These are phyloP conservation scores for Drosophila anomalata DNA, from an alignment of 2,888 invertebrate species.

Conservation along the genomic window DNA sequence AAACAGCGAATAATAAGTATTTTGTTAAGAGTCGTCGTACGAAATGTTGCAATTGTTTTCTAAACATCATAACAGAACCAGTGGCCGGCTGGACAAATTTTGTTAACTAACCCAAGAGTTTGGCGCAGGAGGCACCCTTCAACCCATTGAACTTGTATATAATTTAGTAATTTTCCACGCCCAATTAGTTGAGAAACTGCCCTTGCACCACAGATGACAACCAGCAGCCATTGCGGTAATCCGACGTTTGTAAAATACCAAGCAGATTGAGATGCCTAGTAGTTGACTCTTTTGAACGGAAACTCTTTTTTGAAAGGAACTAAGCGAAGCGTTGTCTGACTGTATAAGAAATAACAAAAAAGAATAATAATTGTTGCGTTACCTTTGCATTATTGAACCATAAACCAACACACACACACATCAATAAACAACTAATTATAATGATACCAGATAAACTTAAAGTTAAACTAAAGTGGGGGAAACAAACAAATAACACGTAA, in stretches of 20 bases:
- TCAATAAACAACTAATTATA: constrained; percentile 61
- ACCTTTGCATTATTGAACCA: constrained; percentile 42
- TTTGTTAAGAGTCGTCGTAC: neutral
- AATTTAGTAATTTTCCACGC: constrained; percentile 58
- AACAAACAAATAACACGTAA: constrained; percentile 25
- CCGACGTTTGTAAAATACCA: constrained; percentile 52
- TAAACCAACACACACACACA: constrained; percentile 12
- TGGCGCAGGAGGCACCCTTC: constrained; percentile 45
- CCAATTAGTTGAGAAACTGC: constrained; percentile 26
- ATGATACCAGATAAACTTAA: constrained; percentile 67
- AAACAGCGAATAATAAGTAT: constrained; percentile 6
- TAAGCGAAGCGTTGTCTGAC: constrained; percentile 47
- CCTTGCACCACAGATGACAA: constrained; percentile 28
- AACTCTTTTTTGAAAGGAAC: constrained; percentile 22
- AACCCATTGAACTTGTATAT: constrained; percentile 63
- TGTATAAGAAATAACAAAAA: constrained; percentile 42
- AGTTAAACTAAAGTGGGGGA: constrained; percentile 40
- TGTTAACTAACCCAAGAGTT: constrained; percentile 48
- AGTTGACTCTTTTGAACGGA: neutral
- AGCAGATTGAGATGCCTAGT: constrained; percentile 30
- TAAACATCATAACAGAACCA: constrained; percentile 33
- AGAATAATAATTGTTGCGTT: constrained; percentile 49
- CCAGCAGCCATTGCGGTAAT: constrained; percentile 9
- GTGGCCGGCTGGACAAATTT: constrained; percentile 54
- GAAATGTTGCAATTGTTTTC: constrained; percentile 53